Base-by-base conservation (phyloP, 2,797 vertebrate species). In the Acipenser ruthenus region DNA sequence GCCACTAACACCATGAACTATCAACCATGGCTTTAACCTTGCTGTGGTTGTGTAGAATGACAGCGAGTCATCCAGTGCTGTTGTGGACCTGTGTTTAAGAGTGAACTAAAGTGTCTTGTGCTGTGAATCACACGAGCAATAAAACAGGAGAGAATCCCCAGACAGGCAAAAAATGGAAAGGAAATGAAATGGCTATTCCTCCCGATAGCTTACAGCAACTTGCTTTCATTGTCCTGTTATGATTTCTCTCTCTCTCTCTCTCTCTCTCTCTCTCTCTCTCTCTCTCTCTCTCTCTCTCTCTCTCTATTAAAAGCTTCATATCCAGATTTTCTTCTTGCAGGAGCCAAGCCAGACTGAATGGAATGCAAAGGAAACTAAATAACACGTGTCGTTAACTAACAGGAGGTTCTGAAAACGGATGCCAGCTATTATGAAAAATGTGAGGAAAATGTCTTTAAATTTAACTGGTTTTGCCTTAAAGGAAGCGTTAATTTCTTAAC, bases 361-460 rank as follows among this genome's bases (percentile, higher is more conserved):
- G 60, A 62, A 62, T 62, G 60, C 11, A 62, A 23, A 62, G 60
- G 59, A 18, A 62, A 62, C 18, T 62, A 47, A 62, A 62, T 48
- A 37, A 62, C 18, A 62, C 23, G 60, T 18, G 37, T 62, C 60
- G 10, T 62, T 62, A 62, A 62, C 15, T 62, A 48, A 62, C 18
- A 37, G 60, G 18, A 23, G 18, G 60, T 62, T 62, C 62, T 37
- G 18, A 8, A 23, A 8, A 53, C 52, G 12, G 52, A 12, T 53
- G 52, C 52, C 52, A 53, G 37, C 37, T 37, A 4, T 37, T 37
- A 37, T 37, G 37, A 37, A 37, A 37, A 37, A 37, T 37, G 37
- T 4, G 37, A 37, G 37, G 37, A 37, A 37, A 37, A 37, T 37
- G 37, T 37, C 37, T 37, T 37, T 37, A 37, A 37, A 37, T 37